A percentile compares a stretch with the other conserved stretches of the same genome.
These are phyloP conservation scores for Prochilodus magdalenae DNA, from an alignment of 2,113 vertebrate genomes.

Conservation along the genomic window DNA sequence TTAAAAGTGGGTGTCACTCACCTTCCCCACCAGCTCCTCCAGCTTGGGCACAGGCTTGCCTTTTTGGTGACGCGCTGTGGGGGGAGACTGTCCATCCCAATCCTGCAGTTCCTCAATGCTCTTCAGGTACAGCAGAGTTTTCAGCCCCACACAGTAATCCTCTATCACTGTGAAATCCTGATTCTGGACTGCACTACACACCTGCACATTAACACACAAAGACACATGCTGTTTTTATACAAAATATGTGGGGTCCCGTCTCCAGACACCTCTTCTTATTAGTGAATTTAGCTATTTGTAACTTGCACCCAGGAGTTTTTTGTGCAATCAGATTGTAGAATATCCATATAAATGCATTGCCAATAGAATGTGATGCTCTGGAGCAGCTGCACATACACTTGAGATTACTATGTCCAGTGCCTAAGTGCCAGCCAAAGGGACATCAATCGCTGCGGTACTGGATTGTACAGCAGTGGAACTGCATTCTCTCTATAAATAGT, in stretches of 20 bases:
- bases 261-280: background rate
- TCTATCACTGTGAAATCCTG: slow-evolving; percentile 96
- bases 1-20: slow-evolving; percentile 58
- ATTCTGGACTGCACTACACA: slow-evolving; percentile 95
- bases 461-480: no score
- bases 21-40: slow-evolving; percentile 80
- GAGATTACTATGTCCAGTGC: no score
- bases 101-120: slow-evolving; percentile 81
- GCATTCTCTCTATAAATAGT: no score
- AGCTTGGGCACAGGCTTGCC: slow-evolving; percentile 79
- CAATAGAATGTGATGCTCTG: no score
- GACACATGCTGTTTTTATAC: background rate
- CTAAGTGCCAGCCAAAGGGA: no score
- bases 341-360: no score
- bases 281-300: background rate
- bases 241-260: background rate
- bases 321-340: no score
- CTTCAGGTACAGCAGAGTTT: slow-evolving; percentile 83
- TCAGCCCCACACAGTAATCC: slow-evolving; percentile 88
- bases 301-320: no score
- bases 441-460: no score
- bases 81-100: slow-evolving; percentile 86
- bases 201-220: slow-evolving; percentile 67
- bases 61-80: slow-evolving; percentile 78
- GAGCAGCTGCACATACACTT: no score